phyloP scores from a whole-genome alignment of 1,140 invertebrate species.

The Caenorhabditis briggsae region DNA sequence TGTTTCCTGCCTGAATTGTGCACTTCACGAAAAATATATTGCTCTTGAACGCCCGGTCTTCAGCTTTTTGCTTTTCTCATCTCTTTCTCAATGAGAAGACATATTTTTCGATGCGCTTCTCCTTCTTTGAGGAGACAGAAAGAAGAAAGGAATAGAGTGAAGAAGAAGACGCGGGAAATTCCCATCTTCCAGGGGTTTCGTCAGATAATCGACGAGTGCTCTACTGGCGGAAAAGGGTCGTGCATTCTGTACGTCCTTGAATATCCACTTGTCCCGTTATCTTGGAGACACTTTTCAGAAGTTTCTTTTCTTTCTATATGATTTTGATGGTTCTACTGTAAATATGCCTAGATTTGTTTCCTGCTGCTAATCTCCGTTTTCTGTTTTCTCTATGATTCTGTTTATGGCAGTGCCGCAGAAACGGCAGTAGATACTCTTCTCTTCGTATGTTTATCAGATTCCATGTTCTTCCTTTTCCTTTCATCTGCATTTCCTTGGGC shows the following conservation, averaged over 20 bases:
- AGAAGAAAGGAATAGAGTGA: not conserved
- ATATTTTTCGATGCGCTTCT: constrained; percentile 45
- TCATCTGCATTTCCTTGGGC: not conserved
- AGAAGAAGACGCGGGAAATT: constrained; percentile 23
- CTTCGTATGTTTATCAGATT: constrained; percentile 11
- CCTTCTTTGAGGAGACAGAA: constrained; percentile 22
- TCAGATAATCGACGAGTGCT: constrained; percentile 11
- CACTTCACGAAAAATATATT: no score
- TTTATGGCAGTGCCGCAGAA: not conserved
- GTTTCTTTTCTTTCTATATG: not conserved
- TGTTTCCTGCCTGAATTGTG: not conserved
- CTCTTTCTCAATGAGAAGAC: not conserved
- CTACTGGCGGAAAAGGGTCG: not conserved
- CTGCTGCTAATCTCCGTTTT: not conserved
- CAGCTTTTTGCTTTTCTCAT: not conserved
- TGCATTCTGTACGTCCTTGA: constrained; percentile 3
- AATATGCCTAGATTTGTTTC: not conserved
- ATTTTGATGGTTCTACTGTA: not conserved
- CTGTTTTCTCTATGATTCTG: not conserved
- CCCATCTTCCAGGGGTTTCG: constrained; percentile 4
- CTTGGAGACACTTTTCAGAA: not conserved
- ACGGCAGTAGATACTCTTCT: not conserved
- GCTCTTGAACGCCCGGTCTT: not conserved
- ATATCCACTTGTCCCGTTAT: not conserved
- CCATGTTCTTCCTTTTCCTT: not conserved